These are phyloP conservation scores for Centropyge bicolor DNA, from an alignment of 2,797 vertebrate genomes.

Conservation along the genomic window DNA sequence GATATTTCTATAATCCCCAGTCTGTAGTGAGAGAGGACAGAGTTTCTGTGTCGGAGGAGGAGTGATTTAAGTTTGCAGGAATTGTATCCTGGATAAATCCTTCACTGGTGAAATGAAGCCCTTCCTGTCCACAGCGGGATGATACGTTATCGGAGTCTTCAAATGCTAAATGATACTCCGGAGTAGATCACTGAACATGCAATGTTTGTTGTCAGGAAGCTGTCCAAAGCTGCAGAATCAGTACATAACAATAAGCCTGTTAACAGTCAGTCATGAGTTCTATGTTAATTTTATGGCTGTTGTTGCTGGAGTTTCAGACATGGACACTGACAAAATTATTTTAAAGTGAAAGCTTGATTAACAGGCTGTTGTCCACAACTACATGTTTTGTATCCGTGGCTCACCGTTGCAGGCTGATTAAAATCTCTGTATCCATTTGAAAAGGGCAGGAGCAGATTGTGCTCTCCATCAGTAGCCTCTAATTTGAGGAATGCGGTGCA, in stretches of 20 bases:
- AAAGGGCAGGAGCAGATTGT: constrained; percentile 8
- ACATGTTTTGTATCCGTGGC: constrained; percentile 4
- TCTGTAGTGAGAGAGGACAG: neutral
- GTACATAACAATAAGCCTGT: neutral
- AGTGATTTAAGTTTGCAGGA: constrained; percentile 5
- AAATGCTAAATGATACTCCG: neutral
- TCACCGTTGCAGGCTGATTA: constrained; percentile 16
- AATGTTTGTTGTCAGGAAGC: neutral
- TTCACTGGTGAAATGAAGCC: constrained; percentile 10
- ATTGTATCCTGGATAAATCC: constrained; percentile 31
- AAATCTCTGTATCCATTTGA: constrained; percentile 11
- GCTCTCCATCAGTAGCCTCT: constrained; percentile 38
- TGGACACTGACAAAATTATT: constrained; percentile 11
- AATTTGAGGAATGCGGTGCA: constrained; percentile 55
- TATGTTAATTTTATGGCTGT: neutral
- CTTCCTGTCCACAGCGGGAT: constrained; percentile 1
- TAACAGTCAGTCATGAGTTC: neutral
- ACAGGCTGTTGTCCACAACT: neutral
- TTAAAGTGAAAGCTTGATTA: constrained; percentile 14
- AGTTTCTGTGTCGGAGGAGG: neutral
- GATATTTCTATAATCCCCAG: constrained; percentile 11
- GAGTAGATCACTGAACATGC: neutral
- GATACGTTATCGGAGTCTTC: neutral
- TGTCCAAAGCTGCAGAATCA: neutral
- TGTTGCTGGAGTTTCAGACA: neutral